phyloP scores from a whole-genome alignment of 1,140 invertebrate genomes.

The Bombus vancouverensis region DNA sequence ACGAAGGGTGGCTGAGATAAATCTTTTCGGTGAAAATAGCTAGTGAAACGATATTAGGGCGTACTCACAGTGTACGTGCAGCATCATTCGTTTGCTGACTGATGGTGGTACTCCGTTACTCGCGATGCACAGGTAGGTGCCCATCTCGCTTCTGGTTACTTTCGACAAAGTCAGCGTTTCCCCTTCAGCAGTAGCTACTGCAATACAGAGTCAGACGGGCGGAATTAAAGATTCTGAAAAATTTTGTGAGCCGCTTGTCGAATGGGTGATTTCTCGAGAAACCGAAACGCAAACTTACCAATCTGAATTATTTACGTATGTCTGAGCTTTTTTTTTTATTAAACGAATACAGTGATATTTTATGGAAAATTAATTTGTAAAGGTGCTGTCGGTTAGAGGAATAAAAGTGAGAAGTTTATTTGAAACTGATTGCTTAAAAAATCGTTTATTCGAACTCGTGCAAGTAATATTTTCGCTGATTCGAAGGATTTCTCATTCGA shows the following conservation, averaged over 20 bases:
- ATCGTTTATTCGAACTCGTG: not conserved
- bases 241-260: not conserved
- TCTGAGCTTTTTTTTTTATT: no score
- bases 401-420: not conserved
- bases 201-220: slow-evolving; percentile 55
- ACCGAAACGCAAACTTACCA: not conserved
- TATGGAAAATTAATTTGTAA: not conserved
- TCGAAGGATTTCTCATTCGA: not conserved
- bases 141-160: slow-evolving; percentile 93
- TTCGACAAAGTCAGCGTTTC: slow-evolving; percentile 90
- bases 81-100: slow-evolving; percentile 90
- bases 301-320: not conserved
- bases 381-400: not conserved
- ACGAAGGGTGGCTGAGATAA: not conserved
- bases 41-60: slow-evolving; percentile 43
- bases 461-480: not conserved
- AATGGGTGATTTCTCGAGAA: not conserved
- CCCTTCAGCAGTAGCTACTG: slow-evolving; percentile 88
- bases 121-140: slow-evolving; percentile 91
- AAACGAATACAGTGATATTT: not conserved
- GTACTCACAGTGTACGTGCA: slow-evolving; percentile 93
- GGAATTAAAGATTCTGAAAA: slow-evolving; percentile 21
- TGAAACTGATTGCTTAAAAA: not conserved
- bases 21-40: slow-evolving; percentile 17
- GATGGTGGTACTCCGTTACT: slow-evolving; percentile 91